Conservation (phyloP, 1,140 invertebrate species). For the Anadara kagoshimensis region DNA sequence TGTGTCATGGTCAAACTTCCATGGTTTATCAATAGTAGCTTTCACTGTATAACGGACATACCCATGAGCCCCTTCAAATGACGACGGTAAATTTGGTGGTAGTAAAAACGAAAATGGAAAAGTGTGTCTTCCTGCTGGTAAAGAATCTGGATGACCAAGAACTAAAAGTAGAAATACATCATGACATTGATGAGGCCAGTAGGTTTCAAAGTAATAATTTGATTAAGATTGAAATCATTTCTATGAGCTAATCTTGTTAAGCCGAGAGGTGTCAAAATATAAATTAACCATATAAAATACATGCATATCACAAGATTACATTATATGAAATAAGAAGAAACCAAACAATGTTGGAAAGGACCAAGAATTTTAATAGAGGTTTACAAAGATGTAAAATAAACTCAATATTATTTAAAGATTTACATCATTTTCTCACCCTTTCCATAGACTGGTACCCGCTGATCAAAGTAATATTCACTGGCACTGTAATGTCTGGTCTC, state of each 20-base stretch:
- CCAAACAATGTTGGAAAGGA: too few species aligned
- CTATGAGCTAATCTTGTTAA: not conserved
- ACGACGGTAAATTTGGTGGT: slow-evolving; percentile 74
- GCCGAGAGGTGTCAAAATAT: too few species aligned
- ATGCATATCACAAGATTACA: too few species aligned
- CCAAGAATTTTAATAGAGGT: too few species aligned
- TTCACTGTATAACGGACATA: slow-evolving; percentile 73
- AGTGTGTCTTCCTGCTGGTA: slow-evolving; percentile 62
- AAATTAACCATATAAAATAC: too few species aligned
- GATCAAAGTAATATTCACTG: slow-evolving; percentile 58
- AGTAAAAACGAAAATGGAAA: slow-evolving; percentile 75
- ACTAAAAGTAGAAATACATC: not conserved
- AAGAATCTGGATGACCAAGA: not conserved
- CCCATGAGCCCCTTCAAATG: slow-evolving; percentile 73
- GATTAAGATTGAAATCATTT: not conserved
- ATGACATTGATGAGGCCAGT: not conserved
- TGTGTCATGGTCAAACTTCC: slow-evolving; percentile 66
- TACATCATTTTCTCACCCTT: slow-evolving; percentile 35
- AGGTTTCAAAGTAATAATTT: not conserved
- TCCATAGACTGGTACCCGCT: slow-evolving; percentile 54
- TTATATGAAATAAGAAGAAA: too few species aligned
- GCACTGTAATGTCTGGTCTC: slow-evolving; percentile 54
- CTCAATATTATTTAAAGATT: too few species aligned
- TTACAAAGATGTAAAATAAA: too few species aligned
- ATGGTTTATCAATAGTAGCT: slow-evolving; percentile 73